Conservation (phyloP, 2,888 invertebrate species). For the Euzophera pinguis region DNA sequence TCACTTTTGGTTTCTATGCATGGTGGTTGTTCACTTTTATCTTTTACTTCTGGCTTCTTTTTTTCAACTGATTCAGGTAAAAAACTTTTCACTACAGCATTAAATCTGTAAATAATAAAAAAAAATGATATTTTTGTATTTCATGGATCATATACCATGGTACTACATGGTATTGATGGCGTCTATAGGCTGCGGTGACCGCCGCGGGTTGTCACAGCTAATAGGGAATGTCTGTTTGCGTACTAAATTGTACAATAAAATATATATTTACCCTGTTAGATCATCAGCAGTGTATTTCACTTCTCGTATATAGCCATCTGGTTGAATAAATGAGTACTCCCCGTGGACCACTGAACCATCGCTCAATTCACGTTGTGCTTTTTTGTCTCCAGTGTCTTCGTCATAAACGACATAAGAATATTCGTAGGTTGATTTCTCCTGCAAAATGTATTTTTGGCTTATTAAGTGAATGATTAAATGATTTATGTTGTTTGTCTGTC, state of each 20-base stretch:
- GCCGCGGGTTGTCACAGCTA: too few species aligned
- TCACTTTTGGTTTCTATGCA: slow-evolving; percentile 47
- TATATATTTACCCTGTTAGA: slow-evolving; percentile 57
- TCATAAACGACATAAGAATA: slow-evolving; percentile 78
- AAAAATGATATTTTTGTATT: too few species aligned
- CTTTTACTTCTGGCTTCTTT: slow-evolving; percentile 22
- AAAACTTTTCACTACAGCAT: slow-evolving; percentile 61
- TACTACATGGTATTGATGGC: too few species aligned
- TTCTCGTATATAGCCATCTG: slow-evolving; percentile 74
- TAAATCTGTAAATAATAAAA: slow-evolving; percentile 45
- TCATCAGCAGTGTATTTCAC: slow-evolving; percentile 78
- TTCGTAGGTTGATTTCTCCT: slow-evolving; percentile 54
- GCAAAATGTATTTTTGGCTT: background rate
- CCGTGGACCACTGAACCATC: slow-evolving; percentile 76
- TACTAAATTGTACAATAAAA: slow-evolving; percentile 8
- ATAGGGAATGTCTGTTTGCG: too few species aligned
- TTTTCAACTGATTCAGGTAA: slow-evolving; percentile 33
- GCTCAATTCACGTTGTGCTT: slow-evolving; percentile 72
- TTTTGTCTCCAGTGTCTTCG: slow-evolving; percentile 75
- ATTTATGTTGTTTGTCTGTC: too few species aligned
- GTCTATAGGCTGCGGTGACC: too few species aligned
- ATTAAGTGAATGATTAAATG: too few species aligned
- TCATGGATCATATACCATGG: too few species aligned
- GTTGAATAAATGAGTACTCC: slow-evolving; percentile 74
- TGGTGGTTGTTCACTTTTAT: slow-evolving; percentile 25